Base-by-base conservation (phyloP, 2,113 vertebrate genomes). In the Oryzias woworae region DNA sequence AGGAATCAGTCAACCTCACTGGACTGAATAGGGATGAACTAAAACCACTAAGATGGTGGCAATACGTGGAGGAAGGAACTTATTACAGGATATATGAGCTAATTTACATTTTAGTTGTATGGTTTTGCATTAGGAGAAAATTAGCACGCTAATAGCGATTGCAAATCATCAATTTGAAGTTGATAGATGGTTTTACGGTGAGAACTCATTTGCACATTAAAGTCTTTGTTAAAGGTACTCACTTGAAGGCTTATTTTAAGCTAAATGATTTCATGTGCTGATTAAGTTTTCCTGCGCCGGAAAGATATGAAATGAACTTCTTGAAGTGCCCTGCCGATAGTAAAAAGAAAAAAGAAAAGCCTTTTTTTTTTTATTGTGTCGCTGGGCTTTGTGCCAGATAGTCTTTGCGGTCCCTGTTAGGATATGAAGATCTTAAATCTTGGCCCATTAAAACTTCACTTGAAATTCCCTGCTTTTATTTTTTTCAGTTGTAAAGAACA, bases 371-470 rank as follows among this genome's bases (percentile, higher is more conserved):
- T 78, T 80, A 80, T 63, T 23, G 61, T 14, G 64, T 53, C 20
- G 14, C 49, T 14, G 66, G 69, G 71, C 71, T 52, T 72, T 51
- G 82, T 50, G 67, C 71, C 70, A 75, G 69, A 75, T 57, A 22
- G 48, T 2, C n/a, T 36, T 58, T 51, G 68, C 80, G 83, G 80
- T 83, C 78, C 81, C 56, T 23, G 46, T 24, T 13, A 42, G 64
- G 84, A 82, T 81, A 80, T 81, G 80, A 86, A 81, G 58, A 75
- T 83, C 84, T 81, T 84, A 86, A 82, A 86, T 88, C 85, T 79
- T 61, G 22, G 18, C 28, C 84, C 82, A 66, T 87, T 82, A 81
- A 87, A 86, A 77, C 84, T 81, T 87, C 81, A 84, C 74, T 62
- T 4, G 62, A 71, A 62, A 78, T 62, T 18, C 69, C 56, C 59